Conservation (phyloP, 2,888 invertebrate species). For the Rhagonycha fulva region DNA sequence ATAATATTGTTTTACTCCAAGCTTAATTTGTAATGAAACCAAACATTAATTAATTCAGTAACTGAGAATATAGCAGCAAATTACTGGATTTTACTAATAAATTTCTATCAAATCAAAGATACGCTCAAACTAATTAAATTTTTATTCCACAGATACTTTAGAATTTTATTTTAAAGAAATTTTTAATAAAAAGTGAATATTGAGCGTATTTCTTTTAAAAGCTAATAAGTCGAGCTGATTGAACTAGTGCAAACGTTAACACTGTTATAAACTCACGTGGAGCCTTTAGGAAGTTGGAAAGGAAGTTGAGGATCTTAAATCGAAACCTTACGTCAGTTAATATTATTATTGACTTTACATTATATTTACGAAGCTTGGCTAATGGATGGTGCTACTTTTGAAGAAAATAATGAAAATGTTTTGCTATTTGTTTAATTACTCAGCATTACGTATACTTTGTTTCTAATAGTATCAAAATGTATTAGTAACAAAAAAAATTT, state of each 20-base stretch:
- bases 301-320: conserved; percentile 34
- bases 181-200: not conserved
- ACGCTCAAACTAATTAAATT: not conserved
- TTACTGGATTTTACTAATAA: not conserved
- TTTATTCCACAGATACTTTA: not conserved
- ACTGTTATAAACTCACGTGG: conserved; percentile 10
- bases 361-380: conserved; percentile 46
- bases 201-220: not conserved
- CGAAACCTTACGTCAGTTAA: conserved; percentile 47
- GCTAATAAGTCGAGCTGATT: not conserved
- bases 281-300: conserved; percentile 22
- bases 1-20: not conserved
- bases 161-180: not conserved
- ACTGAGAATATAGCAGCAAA: not conserved
- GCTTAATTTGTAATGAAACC: not conserved
- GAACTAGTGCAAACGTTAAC: conserved; percentile 17
- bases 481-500: not conserved
- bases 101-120: not conserved
- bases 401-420: not conserved
- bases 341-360: conserved; percentile 50
- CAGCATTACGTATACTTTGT: too few relatives aligned
- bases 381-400: conserved; percentile 43
- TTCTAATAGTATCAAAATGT: too few relatives aligned
- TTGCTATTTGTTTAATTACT: not conserved
- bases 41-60: not conserved